Base-by-base conservation (phyloP, 2,888 invertebrate genomes). In the Ceramica pisi region DNA sequence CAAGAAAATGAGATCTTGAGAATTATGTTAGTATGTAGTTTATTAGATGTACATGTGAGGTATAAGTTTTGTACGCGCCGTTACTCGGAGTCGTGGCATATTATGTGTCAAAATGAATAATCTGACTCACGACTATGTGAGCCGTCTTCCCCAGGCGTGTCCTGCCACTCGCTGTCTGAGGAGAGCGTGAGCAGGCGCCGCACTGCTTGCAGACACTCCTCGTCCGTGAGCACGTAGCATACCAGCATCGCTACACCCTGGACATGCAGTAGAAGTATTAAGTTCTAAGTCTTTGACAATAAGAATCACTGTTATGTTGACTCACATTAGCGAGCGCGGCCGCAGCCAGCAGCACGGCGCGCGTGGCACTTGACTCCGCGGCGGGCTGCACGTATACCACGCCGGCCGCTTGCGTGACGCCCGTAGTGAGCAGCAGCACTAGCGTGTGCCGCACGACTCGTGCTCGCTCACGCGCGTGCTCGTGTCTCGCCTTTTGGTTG, bases 181-280 rank as follows among this genome's bases (percentile, higher is more conserved):
- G 92, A 89, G 55, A 95, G 91, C 0, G 93, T 90, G 5, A 95
- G 88, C 3, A 92, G 87, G 2, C 92, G 87, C 1, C 93, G 84
- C 81, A 91, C 92, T 85, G 96, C 95, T n/a, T 92, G 93, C 55
- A 96, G 88, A 78, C 96, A 95, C 90, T 91, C 97, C 86, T 97
- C 97, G 80, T 97, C 96, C 65, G 96, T 95, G 26, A 97, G 87
- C 65, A 97, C 96, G 91, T 97, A 97, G 88, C 97, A 97, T 21
- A 96, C 90, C 74, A 97, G 88, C 90, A 97, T 96, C 7, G 96
- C 94, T 53, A 96, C 83, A 23, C 97, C 97, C 97, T 97, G 91
- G 0, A 67, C 14, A 46, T 55, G 23, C 14, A 59, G 9, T 0
- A 7, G 12, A 2, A 35, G 3, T 26, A 10, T 26, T 46, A 19